Conservation (phyloP, 2,797 vertebrate species). For the Poecile montanus region DNA sequence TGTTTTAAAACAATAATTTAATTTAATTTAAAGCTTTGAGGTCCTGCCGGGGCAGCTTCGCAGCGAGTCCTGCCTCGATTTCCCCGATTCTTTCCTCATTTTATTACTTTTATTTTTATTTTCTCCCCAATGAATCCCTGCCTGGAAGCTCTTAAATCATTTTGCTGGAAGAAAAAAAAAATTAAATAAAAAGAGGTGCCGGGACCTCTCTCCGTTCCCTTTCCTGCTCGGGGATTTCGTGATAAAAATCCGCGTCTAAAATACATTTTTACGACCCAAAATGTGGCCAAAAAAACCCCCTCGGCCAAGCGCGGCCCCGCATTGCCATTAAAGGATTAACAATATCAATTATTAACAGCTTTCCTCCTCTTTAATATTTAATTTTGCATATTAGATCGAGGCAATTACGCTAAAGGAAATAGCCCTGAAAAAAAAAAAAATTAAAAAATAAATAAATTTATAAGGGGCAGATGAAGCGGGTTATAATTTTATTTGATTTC, state of each 20-base stretch:
- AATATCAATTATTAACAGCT: slow-evolving; percentile 80
- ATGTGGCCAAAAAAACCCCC: not conserved
- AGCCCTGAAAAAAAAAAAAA: slow-evolving; percentile 6
- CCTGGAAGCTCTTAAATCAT: not conserved
- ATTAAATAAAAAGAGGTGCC: not conserved
- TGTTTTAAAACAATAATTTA: slow-evolving; percentile 10
- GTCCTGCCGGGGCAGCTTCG: not conserved
- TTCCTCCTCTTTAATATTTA: slow-evolving; percentile 80
- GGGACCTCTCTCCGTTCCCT: not conserved
- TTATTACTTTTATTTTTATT: not conserved
- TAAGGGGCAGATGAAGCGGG: slow-evolving; percentile 40
- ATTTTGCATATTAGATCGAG: slow-evolving; percentile 73
- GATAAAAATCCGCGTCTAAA: not conserved
- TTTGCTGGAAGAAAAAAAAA: not conserved
- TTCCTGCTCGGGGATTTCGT: not conserved
- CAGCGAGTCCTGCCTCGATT: not conserved
- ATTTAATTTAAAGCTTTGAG: slow-evolving; percentile 35
- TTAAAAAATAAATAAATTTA: not conserved
- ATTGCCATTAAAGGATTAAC: slow-evolving; percentile 73
- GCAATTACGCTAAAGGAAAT: slow-evolving; percentile 71
- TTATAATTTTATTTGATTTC: not conserved
- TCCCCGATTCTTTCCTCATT: not conserved
- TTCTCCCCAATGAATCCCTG: not conserved
- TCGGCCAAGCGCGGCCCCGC: not conserved
- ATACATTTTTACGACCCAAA: not conserved